These are phyloP conservation scores for Sebastes minor DNA, from an alignment of 2,797 vertebrate species.

Conservation along the genomic window DNA sequence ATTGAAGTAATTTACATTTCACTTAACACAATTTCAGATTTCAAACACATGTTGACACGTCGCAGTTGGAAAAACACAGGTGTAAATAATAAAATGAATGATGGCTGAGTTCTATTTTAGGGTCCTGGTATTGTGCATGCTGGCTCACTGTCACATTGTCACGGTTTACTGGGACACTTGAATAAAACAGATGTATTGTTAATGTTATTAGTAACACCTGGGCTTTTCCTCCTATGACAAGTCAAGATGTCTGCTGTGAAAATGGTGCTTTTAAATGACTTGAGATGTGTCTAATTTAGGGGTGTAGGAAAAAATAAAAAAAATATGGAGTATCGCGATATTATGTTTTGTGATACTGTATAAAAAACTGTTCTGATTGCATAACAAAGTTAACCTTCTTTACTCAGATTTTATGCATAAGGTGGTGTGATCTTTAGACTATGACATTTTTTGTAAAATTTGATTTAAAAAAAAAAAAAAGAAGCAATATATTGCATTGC, in stretches of 20 bases:
- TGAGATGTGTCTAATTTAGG: not conserved
- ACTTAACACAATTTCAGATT: not conserved
- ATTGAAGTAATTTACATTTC: not conserved
- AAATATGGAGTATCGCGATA: fast-evolving
- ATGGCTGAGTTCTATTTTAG: not conserved
- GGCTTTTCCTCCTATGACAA: not conserved
- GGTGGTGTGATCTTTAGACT: too few relatives aligned
- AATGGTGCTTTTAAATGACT: not conserved
- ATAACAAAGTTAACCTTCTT: too few relatives aligned
- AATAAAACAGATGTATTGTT: not conserved
- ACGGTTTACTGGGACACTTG: not conserved
- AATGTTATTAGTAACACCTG: not conserved
- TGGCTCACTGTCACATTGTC: not conserved
- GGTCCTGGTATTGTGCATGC: not conserved
- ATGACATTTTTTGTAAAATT: too few relatives aligned
- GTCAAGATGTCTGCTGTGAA: not conserved
- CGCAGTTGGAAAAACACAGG: not conserved
- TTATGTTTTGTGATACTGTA: too few relatives aligned
- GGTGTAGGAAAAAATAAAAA: too few relatives aligned
- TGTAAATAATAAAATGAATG: not conserved
- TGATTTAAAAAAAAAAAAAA: too few relatives aligned
- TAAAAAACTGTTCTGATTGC: too few relatives aligned
- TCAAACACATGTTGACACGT: not conserved
- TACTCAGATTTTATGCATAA: too few relatives aligned
- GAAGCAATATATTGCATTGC: too few relatives aligned